These are phyloP conservation scores for Gopherus flavomarginatus DNA, from an alignment of 2,113 vertebrate species.

Conservation along the genomic window DNA sequence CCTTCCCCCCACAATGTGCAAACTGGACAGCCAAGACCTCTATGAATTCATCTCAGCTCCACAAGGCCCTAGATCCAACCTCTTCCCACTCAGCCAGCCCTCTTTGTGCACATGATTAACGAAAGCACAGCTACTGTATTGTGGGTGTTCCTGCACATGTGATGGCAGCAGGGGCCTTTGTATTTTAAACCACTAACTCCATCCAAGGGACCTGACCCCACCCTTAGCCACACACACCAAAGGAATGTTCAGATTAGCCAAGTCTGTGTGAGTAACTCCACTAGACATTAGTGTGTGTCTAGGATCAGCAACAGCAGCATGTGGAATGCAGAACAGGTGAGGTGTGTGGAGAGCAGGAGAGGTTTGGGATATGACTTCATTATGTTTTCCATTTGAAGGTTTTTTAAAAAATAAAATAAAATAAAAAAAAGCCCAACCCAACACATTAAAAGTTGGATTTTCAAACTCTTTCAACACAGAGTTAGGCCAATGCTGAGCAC, in stretches of 20 bases:
- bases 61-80: neutral
- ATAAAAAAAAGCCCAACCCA: neutral
- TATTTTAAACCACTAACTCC: too few relatives aligned
- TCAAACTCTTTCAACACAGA: neutral
- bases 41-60: neutral
- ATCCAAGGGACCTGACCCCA: neutral
- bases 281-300: slow-evolving; percentile 53
- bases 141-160: too few relatives aligned
- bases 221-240: neutral
- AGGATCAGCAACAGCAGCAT: slow-evolving; percentile 48
- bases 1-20: neutral
- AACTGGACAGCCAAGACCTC: neutral
- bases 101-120: neutral
- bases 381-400: neutral
- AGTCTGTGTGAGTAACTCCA: slow-evolving; percentile 4
- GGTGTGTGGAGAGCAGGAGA: neutral
- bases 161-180: neutral
- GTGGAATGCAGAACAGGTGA: neutral
- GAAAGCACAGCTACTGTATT: neutral
- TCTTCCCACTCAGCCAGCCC: neutral
- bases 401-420: neutral
- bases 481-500: neutral
- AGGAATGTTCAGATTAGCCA: neutral
- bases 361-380: neutral
- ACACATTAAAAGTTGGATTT: neutral